Percentiles rank a stretch among this genome's conserved stretches.
Evolutionary conservation across 2,888 invertebrate species (phyloP).

Genomic region (Eristalis arbustorum): DNA sequence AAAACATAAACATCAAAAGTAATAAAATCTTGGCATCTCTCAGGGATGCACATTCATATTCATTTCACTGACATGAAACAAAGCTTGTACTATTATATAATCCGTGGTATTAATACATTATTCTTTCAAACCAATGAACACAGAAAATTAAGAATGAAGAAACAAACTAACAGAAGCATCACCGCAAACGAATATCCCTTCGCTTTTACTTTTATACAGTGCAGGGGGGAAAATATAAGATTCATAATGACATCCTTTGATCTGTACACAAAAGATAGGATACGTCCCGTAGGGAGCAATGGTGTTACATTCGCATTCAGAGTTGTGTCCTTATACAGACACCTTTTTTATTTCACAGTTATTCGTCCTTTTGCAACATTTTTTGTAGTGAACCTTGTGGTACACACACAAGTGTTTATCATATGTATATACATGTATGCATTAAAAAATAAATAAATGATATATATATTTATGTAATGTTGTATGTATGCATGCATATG

Average conservation of each 20-base stretch:
- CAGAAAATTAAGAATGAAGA: slow-evolving; percentile 38
- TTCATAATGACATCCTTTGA: slow-evolving; percentile 70
- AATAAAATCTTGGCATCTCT: slow-evolving; percentile 14
- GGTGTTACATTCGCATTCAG: slow-evolving; percentile 28
- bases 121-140: slow-evolving; percentile 55
- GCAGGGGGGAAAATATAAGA: slow-evolving; percentile 37
- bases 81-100: slow-evolving; percentile 57
- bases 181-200: neutral
- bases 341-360: slow-evolving; percentile 53
- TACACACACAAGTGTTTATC: slow-evolving; percentile 56
- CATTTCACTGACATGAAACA: slow-evolving; percentile 23
- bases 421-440: neutral
- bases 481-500: neutral
- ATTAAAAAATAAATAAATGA: neutral
- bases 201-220: slow-evolving; percentile 1
- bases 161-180: neutral
- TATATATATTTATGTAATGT: neutral
- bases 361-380: slow-evolving; percentile 27
- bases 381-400: slow-evolving; percentile 26
- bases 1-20: slow-evolving; percentile 31
- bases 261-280: slow-evolving; percentile 63
- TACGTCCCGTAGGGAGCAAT: slow-evolving; percentile 64
- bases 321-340: slow-evolving; percentile 25
- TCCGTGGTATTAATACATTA: slow-evolving; percentile 59
- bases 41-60: slow-evolving; percentile 15